A percentile compares a stretch with the other conserved stretches of the same genome.
Evolutionary conservation across 2,888 invertebrate species (phyloP).

Genomic region (Caenorhabditis doughertyi): DNA sequence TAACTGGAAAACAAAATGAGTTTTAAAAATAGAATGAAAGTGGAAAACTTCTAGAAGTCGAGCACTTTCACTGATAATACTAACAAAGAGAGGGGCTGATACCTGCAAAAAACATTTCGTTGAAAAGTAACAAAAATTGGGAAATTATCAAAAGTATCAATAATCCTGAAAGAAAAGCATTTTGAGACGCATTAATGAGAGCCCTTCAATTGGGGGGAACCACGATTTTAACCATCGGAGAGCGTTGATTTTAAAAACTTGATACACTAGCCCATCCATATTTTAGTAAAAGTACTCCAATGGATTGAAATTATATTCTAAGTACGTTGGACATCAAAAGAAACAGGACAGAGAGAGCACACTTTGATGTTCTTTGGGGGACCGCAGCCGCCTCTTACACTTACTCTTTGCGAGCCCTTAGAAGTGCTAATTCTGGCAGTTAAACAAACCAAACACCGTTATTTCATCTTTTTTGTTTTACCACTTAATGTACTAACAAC

Average conservation of each 20-base stretch:
- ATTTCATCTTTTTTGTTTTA: conserved; percentile 14
- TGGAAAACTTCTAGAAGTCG: background rate
- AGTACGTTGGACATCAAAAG: background rate
- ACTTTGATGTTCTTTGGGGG: conserved; percentile 15
- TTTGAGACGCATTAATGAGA: no score
- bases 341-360: conserved; percentile 28
- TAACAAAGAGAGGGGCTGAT: no score
- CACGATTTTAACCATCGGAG: no score
- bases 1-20: background rate
- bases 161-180: no score
- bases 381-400: conserved; percentile 27
- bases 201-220: no score
- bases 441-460: conserved; percentile 55
- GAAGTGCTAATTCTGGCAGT: conserved; percentile 57
- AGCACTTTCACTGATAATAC: no score
- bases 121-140: no score
- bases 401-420: conserved; percentile 23
- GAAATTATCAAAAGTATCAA: no score
- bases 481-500: conserved; percentile 39
- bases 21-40: conserved; percentile 1
- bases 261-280: no score
- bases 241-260: no score
- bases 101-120: no score
- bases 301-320: background rate
- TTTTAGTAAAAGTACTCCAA: background rate